Conservation (phyloP, 1,140 invertebrate genomes). For the Drosophila lacteicornis region DNA sequence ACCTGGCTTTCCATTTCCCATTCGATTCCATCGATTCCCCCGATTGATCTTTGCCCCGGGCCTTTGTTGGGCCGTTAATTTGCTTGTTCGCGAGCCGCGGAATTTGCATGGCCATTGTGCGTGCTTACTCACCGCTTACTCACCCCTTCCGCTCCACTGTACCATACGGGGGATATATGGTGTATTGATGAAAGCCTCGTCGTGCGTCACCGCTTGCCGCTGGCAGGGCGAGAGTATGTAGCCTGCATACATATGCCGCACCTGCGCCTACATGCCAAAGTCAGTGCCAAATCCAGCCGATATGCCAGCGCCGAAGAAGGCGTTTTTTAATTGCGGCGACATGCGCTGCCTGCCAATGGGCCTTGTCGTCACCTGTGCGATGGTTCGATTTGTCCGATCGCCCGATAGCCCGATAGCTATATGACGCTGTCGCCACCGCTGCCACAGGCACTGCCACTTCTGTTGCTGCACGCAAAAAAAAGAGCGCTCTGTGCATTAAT, state of each 20-base stretch:
- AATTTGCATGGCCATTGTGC: conserved; percentile 76
- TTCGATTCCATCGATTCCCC: conserved; percentile 11
- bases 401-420: conserved; percentile 57
- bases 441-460: not conserved
- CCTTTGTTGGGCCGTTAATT: conserved; percentile 65
- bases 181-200: conserved; percentile 30
- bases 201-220: conserved; percentile 56
- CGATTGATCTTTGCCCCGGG: conserved; percentile 72
- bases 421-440: conserved; percentile 55
- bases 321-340: conserved; percentile 80
- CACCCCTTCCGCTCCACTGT: conserved; percentile 20
- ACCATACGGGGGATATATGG: not conserved
- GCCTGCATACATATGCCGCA: conserved; percentile 77
- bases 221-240: conserved; percentile 23
- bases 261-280: conserved; percentile 74
- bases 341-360: conserved; percentile 72
- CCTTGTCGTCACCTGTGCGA: conserved; percentile 63
- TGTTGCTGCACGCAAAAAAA: conserved; percentile 52
- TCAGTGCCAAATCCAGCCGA: conserved; percentile 56
- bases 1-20: conserved; percentile 8
- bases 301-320: conserved; percentile 67
- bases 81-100: conserved; percentile 53
- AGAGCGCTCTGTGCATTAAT: conserved; percentile 57
- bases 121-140: conserved; percentile 38
- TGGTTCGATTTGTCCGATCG: conserved; percentile 55